Conservation (phyloP, 2,797 vertebrate genomes). For the Fratercula arctica region DNA sequence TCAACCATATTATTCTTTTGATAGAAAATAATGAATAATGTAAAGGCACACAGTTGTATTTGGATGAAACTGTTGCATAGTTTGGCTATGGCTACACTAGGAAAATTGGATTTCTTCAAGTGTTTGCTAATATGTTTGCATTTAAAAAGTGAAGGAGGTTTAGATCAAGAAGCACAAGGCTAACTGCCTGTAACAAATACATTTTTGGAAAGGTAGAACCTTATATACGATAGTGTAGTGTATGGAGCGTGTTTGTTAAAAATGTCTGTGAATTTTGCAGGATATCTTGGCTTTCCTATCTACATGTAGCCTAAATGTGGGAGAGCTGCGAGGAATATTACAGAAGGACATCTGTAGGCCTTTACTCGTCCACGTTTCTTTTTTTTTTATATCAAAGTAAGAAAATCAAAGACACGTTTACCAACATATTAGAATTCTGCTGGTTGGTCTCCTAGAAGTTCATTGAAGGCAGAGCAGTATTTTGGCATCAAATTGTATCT, state of each 20-base stretch:
- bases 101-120: background rate
- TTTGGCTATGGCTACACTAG: background rate
- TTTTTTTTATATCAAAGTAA: background rate
- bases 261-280: background rate
- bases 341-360: background rate
- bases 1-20: conserved; percentile 39
- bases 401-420: background rate
- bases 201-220: background rate
- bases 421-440: background rate
- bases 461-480: background rate
- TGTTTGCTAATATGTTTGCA: background rate
- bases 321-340: background rate
- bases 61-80: background rate
- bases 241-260: background rate
- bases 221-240: background rate
- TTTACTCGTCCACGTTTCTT: background rate
- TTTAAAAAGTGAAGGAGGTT: background rate
- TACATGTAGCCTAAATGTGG: background rate
- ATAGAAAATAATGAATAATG: conserved; percentile 48
- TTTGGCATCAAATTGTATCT: background rate
- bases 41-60: conserved; percentile 33
- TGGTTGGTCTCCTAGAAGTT: background rate
- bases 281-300: background rate
- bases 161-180: background rate
- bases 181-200: background rate